Percentiles rank a stretch among this genome's conserved stretches.
Evolutionary conservation across 2,113 vertebrate species (phyloP).

Genomic region (Carassius gibelio): DNA sequence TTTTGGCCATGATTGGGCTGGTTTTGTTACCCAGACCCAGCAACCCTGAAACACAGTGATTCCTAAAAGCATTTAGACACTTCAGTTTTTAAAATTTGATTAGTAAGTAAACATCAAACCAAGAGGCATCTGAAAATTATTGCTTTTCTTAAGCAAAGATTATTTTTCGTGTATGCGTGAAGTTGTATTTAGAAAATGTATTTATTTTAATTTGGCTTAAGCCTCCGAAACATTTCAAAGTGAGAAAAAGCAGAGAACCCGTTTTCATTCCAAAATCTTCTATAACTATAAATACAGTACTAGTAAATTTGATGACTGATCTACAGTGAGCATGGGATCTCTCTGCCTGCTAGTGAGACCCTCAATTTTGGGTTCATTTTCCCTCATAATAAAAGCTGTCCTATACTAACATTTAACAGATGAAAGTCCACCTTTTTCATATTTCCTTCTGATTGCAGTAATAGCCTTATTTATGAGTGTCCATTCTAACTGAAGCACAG

Average conservation of each 20-base stretch:
- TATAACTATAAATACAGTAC: slow-evolving; percentile 75
- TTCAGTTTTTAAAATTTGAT: background rate
- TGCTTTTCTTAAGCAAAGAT: background rate
- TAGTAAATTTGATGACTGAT: slow-evolving; percentile 76
- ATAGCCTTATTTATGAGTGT: slow-evolving; percentile 74
- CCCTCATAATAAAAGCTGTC: slow-evolving; percentile 71
- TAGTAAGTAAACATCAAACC: background rate
- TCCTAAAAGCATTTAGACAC: background rate
- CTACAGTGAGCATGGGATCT: slow-evolving; percentile 66
- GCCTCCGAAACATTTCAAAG: background rate
- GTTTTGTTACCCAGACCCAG: background rate
- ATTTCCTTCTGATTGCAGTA: slow-evolving; percentile 70
- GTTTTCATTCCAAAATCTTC: slow-evolving; percentile 60
- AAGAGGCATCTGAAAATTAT: background rate
- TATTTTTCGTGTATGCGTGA: background rate
- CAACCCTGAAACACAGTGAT: background rate
- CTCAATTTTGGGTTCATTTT: slow-evolving; percentile 68
- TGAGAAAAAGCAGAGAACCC: slow-evolving; percentile 12
- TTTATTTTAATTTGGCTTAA: background rate
- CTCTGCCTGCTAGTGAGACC: slow-evolving; percentile 58
- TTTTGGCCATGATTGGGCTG: background rate
- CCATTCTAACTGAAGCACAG: slow-evolving; percentile 51
- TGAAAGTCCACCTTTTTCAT: slow-evolving; percentile 69
- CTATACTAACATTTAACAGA: slow-evolving; percentile 65
- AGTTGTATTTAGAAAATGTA: background rate